A percentile compares a stretch with the other conserved stretches of the same genome.
These are phyloP conservation scores for Astur gentilis DNA, from an alignment of 2,113 vertebrate genomes.

Conservation along the genomic window DNA sequence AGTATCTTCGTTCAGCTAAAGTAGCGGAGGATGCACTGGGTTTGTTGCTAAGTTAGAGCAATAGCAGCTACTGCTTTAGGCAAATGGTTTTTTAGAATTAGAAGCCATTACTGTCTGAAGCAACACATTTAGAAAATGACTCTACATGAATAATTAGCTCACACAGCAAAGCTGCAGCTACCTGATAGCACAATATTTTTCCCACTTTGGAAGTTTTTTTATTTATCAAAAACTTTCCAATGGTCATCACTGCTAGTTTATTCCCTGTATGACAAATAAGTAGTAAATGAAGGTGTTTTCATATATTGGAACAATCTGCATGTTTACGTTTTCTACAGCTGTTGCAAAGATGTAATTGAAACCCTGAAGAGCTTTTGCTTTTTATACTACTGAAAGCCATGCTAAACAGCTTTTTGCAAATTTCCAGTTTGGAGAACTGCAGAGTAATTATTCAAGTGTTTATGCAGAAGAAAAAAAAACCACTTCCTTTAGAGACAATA, in stretches of 20 bases:
- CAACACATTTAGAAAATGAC: background rate
- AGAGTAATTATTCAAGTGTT: background rate
- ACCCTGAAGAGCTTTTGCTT: slow-evolving; percentile 12
- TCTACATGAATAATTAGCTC: background rate
- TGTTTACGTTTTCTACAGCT: slow-evolving; percentile 40
- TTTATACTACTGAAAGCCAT: background rate
- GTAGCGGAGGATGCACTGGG: background rate
- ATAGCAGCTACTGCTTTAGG: slow-evolving; percentile 2
- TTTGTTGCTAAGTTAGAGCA: slow-evolving; percentile 11
- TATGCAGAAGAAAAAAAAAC: background rate
- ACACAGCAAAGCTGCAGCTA: slow-evolving; percentile 9
- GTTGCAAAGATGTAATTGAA: slow-evolving; percentile 10
- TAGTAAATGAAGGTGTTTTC: slow-evolving; percentile 19
- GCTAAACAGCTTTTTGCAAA: background rate
- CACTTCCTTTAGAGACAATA: background rate
- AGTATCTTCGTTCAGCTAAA: background rate
- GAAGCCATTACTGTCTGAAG: slow-evolving; percentile 22
- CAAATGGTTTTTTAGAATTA: slow-evolving; percentile 46
- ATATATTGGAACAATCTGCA: background rate
- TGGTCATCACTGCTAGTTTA: background rate
- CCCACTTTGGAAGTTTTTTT: background rate
- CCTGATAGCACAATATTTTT: background rate
- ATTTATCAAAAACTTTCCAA: background rate
- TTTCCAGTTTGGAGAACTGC: background rate
- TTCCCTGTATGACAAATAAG: background rate